A percentile compares a stretch with the other conserved stretches of the same genome.
Evolutionary conservation across 2,888 invertebrate species (phyloP).

Genomic region (Stegophylla sp.): DNA sequence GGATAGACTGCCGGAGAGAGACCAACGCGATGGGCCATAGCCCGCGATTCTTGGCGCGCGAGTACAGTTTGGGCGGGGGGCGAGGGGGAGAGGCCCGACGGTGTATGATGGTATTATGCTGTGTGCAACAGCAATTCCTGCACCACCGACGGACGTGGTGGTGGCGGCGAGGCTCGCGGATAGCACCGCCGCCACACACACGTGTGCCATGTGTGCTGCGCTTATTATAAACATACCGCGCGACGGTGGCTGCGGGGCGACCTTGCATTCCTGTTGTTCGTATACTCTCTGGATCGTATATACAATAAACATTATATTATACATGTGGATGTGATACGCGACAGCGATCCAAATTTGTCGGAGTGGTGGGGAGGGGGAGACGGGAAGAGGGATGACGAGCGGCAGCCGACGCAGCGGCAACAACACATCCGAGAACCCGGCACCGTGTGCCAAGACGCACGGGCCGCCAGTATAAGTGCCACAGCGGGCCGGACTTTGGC

Average conservation of each 20-base stretch:
- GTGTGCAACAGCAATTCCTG: slow-evolving; percentile 10
- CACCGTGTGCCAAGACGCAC: slow-evolving; percentile 36
- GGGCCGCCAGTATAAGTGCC: slow-evolving; percentile 29
- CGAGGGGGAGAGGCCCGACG: not conserved
- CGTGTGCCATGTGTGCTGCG: slow-evolving; percentile 52
- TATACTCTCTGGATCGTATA: not conserved
- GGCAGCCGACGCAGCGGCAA: not conserved
- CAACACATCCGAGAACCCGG: slow-evolving; percentile 21
- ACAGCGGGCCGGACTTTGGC: not conserved
- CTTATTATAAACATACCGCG: slow-evolving; percentile 51
- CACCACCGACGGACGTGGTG: not conserved
- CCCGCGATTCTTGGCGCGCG: not conserved
- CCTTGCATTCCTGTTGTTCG: slow-evolving; percentile 2
- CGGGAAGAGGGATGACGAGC: slow-evolving; percentile 1
- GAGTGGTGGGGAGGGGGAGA: too few relatives aligned
- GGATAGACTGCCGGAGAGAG: slow-evolving; percentile 4
- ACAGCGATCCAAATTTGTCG: not conserved
- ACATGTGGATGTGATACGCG: not conserved
- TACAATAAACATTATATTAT: not conserved
- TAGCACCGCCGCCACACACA: not conserved
- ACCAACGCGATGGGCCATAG: slow-evolving; percentile 25
- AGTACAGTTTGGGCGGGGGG: not conserved
- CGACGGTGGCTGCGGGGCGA: not conserved
- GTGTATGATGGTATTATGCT: slow-evolving; percentile 35
- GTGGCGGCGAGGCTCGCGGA: not conserved